phyloP scores from a whole-genome alignment of 2,797 vertebrate species.

The Cryptoblepharus egeriae region DNA sequence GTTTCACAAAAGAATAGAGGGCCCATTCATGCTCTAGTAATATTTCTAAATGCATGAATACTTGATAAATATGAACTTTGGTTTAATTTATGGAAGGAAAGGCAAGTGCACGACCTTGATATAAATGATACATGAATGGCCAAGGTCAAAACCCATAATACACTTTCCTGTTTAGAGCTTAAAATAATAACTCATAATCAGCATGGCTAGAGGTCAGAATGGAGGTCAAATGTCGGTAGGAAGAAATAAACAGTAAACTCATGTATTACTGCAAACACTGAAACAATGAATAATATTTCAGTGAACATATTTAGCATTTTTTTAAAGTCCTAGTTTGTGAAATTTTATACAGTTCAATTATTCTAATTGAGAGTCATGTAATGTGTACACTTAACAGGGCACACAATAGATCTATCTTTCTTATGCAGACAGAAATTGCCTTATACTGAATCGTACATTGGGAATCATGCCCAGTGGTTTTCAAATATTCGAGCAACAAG shows the following conservation, averaged over 20 bases:
- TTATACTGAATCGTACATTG: too few relatives aligned
- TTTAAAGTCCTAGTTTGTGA: neutral
- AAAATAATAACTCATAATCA: conserved; percentile 66
- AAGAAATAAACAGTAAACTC: conserved; percentile 43
- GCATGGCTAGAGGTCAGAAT: conserved; percentile 51
- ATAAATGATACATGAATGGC: conserved; percentile 54
- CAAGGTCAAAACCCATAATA: conserved; percentile 64
- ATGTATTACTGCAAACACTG: conserved; percentile 56
- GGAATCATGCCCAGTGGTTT: neutral
- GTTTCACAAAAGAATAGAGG: conserved; percentile 53
- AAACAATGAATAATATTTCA: conserved; percentile 61
- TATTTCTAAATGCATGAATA: conserved; percentile 45
- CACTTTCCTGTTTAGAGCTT: conserved; percentile 59
- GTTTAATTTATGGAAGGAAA: conserved; percentile 65
- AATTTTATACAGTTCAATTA: conserved; percentile 31
- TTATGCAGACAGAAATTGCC: neutral
- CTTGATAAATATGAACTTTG: conserved; percentile 64
- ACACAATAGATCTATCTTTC: neutral
- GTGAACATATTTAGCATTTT: conserved; percentile 4
- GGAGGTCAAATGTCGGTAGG: conserved; percentile 55
- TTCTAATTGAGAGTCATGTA: neutral
- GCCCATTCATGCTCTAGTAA: conserved; percentile 25
- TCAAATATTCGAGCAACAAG: neutral
- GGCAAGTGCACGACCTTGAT: conserved; percentile 44
- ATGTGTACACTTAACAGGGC: neutral